phyloP scores from a whole-genome alignment of 2,113 vertebrate genomes.

The Agelaius phoeniceus region DNA sequence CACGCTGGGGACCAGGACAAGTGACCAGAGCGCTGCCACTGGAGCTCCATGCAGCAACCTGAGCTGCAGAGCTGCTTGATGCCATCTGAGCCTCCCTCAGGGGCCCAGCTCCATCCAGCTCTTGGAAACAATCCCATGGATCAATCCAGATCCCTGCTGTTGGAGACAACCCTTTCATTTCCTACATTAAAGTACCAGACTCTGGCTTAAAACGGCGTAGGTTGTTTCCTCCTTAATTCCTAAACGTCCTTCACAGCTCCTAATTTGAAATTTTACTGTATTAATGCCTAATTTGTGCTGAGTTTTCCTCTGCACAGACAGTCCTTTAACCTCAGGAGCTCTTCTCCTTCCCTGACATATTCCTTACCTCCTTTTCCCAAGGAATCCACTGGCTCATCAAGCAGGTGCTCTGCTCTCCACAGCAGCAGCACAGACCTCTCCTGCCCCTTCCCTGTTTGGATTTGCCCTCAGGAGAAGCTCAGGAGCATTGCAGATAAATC shows the following conservation, averaged over 20 bases:
- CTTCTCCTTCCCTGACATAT: too few relatives aligned
- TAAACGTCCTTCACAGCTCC: background rate
- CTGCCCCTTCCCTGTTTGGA: too few relatives aligned
- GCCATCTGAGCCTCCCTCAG: too few relatives aligned
- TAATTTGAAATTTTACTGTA: background rate
- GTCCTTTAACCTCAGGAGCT: too few relatives aligned
- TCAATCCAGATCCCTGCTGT: background rate
- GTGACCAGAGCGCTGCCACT: background rate
- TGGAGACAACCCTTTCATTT: background rate
- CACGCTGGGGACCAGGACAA: background rate
- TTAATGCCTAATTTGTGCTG: background rate
- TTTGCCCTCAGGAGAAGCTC: too few relatives aligned
- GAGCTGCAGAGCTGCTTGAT: background rate
- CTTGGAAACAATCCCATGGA: background rate
- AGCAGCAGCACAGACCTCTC: too few relatives aligned
- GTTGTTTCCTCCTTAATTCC: background rate
- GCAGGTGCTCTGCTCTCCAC: too few relatives aligned
- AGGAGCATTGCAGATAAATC: too few relatives aligned
- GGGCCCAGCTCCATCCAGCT: background rate
- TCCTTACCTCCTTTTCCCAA: too few relatives aligned
- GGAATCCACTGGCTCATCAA: too few relatives aligned
- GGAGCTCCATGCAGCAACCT: background rate
- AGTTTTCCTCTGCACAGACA: too few relatives aligned
- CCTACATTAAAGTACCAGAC: background rate
- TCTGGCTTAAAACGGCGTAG: background rate